These are phyloP conservation scores for Grallaria varia DNA, from an alignment of 2,113 vertebrate species.

Conservation along the genomic window DNA sequence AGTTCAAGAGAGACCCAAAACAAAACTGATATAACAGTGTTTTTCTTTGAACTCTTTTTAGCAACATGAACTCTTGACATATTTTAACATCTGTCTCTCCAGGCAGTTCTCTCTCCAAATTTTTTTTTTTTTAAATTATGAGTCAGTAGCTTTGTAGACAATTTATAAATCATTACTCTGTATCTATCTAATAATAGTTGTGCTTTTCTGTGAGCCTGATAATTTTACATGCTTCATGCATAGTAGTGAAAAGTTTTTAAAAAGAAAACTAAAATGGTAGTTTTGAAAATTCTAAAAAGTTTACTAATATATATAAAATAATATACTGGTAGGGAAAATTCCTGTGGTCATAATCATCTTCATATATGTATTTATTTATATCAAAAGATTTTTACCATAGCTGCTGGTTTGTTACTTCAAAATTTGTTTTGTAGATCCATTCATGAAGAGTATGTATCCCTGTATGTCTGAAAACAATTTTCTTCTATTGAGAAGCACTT, in stretches of 20 bases:
- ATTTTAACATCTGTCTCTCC: conserved; percentile 62
- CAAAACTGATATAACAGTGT: conserved; percentile 63
- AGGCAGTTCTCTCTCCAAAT: conserved; percentile 60
- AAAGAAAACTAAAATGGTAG: conserved; percentile 54
- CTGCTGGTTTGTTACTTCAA: conserved; percentile 55
- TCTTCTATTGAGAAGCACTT: conserved; percentile 39
- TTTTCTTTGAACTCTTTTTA: conserved; percentile 66
- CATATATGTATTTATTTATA: conserved; percentile 58
- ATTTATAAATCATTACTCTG: conserved; percentile 52
- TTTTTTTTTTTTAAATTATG: conserved; percentile 44
- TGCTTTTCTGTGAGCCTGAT: conserved; percentile 49
- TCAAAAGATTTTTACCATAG: conserved; percentile 22
- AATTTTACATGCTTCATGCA: conserved; percentile 61
- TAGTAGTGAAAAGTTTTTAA: conserved; percentile 43
- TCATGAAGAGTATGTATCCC: conserved; percentile 46
- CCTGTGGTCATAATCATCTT: conserved; percentile 57
- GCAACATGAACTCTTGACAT: conserved; percentile 57
- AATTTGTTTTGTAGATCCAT: conserved; percentile 54
- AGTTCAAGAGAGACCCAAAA: conserved; percentile 59
- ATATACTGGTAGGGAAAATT: conserved; percentile 33
- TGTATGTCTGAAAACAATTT: conserved; percentile 54
- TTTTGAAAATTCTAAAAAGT: conserved; percentile 52
- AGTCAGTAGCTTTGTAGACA: conserved; percentile 50
- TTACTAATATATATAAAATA: conserved; percentile 52
- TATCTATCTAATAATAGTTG: conserved; percentile 51